Conservation (phyloP, 2,797 vertebrate genomes). For the Ctenopoma kingsleyae region DNA sequence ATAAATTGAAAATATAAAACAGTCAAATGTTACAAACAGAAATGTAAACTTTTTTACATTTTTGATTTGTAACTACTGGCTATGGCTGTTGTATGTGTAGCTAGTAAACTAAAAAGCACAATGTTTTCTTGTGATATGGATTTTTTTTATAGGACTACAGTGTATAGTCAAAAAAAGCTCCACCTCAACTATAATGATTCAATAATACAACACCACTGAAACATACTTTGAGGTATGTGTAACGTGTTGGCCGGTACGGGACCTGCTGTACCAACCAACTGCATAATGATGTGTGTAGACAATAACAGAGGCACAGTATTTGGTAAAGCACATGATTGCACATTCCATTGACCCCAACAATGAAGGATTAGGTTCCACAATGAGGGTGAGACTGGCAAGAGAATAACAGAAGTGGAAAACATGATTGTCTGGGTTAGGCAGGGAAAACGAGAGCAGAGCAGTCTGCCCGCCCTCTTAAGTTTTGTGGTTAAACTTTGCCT, state of each 20-base stretch:
- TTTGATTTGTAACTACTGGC: too few species aligned
- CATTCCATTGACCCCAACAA: slow-evolving; percentile 75
- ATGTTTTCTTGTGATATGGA: too few species aligned
- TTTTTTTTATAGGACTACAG: too few species aligned
- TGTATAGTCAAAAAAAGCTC: too few species aligned
- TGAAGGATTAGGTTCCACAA: slow-evolving; percentile 73
- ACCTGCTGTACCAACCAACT: slow-evolving; percentile 11
- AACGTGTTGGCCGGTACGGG: neutral
- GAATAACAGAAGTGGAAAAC: slow-evolving; percentile 64
- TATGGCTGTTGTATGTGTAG: too few species aligned
- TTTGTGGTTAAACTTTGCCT: slow-evolving; percentile 36
- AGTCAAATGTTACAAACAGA: too few species aligned
- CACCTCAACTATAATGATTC: too few species aligned
- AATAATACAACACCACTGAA: too few species aligned
- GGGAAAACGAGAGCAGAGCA: slow-evolving; percentile 36
- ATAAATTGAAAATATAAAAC: too few species aligned
- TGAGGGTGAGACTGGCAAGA: slow-evolving; percentile 52
- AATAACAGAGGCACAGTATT: slow-evolving; percentile 47
- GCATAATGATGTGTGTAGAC: slow-evolving; percentile 39
- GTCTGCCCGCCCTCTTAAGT: slow-evolving; percentile 21
- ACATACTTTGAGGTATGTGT: neutral
- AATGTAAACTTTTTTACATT: too few species aligned
- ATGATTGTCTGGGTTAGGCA: slow-evolving; percentile 58
- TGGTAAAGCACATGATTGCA: slow-evolving; percentile 65
- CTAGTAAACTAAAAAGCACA: too few species aligned